These are phyloP conservation scores for Sebastes trivittatus DNA, from an alignment of 2,797 vertebrate genomes.

Conservation along the genomic window DNA sequence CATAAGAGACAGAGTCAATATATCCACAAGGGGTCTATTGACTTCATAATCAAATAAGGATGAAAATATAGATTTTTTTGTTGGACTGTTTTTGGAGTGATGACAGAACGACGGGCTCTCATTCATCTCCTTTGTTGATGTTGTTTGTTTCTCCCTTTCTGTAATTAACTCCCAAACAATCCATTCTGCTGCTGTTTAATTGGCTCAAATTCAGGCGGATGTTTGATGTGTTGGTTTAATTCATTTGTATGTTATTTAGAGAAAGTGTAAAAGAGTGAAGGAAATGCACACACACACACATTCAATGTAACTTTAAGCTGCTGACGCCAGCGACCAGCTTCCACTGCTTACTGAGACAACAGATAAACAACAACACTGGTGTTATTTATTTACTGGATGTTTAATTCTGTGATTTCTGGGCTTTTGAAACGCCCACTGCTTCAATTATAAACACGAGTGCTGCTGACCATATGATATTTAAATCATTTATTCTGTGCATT, in stretches of 20 bases:
- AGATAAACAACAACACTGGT: neutral
- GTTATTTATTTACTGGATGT: neutral
- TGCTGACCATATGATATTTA: neutral
- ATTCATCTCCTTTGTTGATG: neutral
- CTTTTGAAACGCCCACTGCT: neutral
- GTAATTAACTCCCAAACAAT: neutral
- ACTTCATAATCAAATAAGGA: neutral
- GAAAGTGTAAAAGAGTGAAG: neutral
- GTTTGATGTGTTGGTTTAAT: neutral
- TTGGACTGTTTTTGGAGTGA: neutral
- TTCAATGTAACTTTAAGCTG: neutral
- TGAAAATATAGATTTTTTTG: neutral
- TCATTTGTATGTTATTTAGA: neutral
- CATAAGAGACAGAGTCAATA: conserved; percentile 8
- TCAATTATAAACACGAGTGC: neutral
- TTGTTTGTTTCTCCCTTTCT: neutral
- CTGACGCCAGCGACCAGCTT: neutral
- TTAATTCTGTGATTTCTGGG: neutral
- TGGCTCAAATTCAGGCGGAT: neutral
- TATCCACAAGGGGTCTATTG: neutral
- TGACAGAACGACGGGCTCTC: neutral
- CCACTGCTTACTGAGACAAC: neutral
- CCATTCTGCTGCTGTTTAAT: neutral
- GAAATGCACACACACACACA: too few species aligned
- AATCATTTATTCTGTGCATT: neutral